Conservation (phyloP, 2,888 invertebrate species). For the Cheilosia variabilis region DNA sequence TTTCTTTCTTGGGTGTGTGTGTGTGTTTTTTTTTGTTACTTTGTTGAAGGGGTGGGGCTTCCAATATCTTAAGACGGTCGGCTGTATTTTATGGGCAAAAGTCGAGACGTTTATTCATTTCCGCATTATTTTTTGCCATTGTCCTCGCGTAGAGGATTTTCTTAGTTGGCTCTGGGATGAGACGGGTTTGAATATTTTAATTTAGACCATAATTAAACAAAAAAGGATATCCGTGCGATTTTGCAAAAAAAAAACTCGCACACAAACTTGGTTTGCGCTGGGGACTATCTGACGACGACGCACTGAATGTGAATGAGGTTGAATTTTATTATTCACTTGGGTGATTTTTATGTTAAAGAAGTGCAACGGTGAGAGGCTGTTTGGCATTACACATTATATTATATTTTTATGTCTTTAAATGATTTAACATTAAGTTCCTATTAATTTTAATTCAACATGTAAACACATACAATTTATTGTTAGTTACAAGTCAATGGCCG, state of each 20-base stretch:
- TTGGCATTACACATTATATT: too few species aligned
- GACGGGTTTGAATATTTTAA: constrained; percentile 72
- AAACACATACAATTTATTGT: too few species aligned
- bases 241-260: neutral
- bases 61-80: constrained; percentile 67
- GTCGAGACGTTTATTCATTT: constrained; percentile 83
- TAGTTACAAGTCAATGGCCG: too few species aligned
- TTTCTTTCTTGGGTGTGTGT: constrained; percentile 44
- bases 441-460: too few species aligned
- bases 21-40: neutral
- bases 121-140: constrained; percentile 79
- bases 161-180: neutral
- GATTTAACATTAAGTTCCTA: too few species aligned
- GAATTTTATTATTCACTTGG: constrained; percentile 8
- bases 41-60: constrained; percentile 41
- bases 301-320: constrained; percentile 6
- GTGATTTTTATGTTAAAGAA: neutral
- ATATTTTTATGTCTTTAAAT: too few species aligned
- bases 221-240: constrained; percentile 70
- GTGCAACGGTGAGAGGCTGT: neutral
- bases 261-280: constrained; percentile 2
- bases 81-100: constrained; percentile 75
- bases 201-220: constrained; percentile 74
- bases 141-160: constrained; percentile 48
- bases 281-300: neutral